Evolutionary conservation across 2,888 invertebrate genomes (phyloP).

Genomic region (Sclerodermus sp.): DNA sequence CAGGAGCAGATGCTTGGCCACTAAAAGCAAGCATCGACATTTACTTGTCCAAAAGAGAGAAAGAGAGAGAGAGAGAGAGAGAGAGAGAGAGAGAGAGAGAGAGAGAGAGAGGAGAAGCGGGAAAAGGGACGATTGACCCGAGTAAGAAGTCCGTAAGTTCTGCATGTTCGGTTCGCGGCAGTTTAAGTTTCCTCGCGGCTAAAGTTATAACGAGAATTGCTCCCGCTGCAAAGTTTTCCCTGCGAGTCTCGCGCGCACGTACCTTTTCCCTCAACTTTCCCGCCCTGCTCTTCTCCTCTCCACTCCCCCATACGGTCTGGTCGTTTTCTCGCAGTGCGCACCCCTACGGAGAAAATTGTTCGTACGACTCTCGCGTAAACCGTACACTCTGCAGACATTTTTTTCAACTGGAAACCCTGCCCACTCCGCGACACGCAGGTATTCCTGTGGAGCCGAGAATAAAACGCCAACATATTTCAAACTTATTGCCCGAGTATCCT

Average conservation of each 20-base stretch:
- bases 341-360: neutral
- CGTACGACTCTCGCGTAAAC: neutral
- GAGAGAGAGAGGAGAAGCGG: neutral
- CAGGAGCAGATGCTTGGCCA: too few species aligned
- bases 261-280: constrained; percentile 12
- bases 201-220: constrained; percentile 52
- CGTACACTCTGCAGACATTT: constrained; percentile 33
- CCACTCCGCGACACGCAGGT: too few species aligned
- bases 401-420: too few species aligned
- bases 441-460: constrained; percentile 30
- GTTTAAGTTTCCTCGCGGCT: constrained; percentile 38
- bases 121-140: constrained; percentile 30
- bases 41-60: neutral
- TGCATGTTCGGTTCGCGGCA: constrained; percentile 33
- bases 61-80: neutral
- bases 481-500: constrained; percentile 36
- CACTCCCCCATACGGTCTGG: too few species aligned
- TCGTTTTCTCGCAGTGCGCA: constrained; percentile 19
- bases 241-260: constrained; percentile 34
- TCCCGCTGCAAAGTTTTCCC: constrained; percentile 37
- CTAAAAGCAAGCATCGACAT: too few species aligned
- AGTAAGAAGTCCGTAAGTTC: constrained; percentile 30
- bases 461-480: constrained; percentile 47
- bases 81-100: neutral
- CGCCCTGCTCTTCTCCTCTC: neutral